Evolutionary conservation across 1,140 invertebrate genomes (phyloP).

Genomic region (Dinothrombium tinctorium): DNA sequence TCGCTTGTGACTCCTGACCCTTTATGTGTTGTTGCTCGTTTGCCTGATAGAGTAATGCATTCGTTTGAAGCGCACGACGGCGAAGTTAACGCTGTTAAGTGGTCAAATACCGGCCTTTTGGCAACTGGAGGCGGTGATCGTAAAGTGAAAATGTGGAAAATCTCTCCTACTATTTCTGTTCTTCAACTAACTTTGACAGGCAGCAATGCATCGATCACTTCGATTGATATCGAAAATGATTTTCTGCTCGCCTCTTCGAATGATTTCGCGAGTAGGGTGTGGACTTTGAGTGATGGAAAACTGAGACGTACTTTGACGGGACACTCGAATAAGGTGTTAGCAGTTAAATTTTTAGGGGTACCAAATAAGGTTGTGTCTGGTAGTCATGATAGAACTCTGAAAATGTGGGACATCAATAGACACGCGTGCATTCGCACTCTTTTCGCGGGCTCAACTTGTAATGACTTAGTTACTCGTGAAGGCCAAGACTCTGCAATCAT

Average conservation of each 20-base stretch:
- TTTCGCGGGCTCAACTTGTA: conserved; percentile 86
- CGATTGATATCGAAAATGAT: conserved; percentile 74
- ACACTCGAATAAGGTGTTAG: conserved; percentile 82
- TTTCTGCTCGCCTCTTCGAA: conserved; percentile 70
- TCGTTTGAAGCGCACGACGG: conserved; percentile 75
- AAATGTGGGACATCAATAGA: conserved; percentile 60
- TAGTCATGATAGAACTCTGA: conserved; percentile 71
- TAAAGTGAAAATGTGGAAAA: conserved; percentile 88
- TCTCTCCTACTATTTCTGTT: conserved; percentile 54
- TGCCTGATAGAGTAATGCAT: conserved; percentile 15
- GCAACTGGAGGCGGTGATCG: conserved; percentile 81
- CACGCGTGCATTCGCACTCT: conserved; percentile 66
- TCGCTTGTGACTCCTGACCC: conserved; percentile 19
- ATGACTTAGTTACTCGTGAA: conserved; percentile 73
- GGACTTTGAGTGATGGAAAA: conserved; percentile 67
- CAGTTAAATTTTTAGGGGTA: conserved; percentile 73
- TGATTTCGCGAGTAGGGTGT: conserved; percentile 80
- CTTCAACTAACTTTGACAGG: conserved; percentile 51
- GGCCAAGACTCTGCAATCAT: conserved; percentile 75
- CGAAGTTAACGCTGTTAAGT: conserved; percentile 76
- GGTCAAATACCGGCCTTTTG: conserved; percentile 54
- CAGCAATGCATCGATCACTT: conserved; percentile 80
- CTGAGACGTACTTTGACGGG: conserved; percentile 85
- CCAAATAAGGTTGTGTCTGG: conserved; percentile 47
- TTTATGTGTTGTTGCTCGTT: conserved; percentile 5